Evolutionary conservation across 2,113 vertebrate genomes (phyloP).

Genomic region (Trichomycterus rosablanca): DNA sequence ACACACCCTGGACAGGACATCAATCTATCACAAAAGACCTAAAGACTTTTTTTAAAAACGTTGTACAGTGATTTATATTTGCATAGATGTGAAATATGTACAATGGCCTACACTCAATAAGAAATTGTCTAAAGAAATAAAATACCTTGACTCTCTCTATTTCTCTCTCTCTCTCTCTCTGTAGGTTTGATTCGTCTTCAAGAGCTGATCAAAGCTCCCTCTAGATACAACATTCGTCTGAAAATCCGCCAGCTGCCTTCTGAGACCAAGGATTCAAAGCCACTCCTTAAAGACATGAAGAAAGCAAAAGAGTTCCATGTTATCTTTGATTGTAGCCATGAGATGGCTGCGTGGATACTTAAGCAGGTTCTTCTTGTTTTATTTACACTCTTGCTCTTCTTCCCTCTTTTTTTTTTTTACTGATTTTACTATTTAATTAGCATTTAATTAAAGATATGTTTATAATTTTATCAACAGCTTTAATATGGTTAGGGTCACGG

Average conservation of each 20-base stretch:
- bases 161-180: conserved; percentile 50
- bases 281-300: conserved; percentile 97
- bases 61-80: no score
- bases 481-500: no score
- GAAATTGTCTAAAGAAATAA: no score
- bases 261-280: conserved; percentile 96
- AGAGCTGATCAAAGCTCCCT: conserved; percentile 97
- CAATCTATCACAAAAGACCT: no score
- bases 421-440: no score
- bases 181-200: conserved; percentile 96
- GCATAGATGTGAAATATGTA: no score
- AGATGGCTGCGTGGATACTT: conserved; percentile 95
- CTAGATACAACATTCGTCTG: conserved; percentile 91
- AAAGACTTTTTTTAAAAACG: no score
- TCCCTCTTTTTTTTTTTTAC: not conserved
- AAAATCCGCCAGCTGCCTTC: conserved; percentile 95
- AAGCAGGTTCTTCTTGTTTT: conserved; percentile 78
- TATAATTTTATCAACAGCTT: no score
- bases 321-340: conserved; percentile 95
- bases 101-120: no score
- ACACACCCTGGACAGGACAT: no score
- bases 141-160: not conserved
- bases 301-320: conserved; percentile 96
- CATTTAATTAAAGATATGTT: no score
- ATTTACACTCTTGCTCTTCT: conserved; percentile 27